These are phyloP conservation scores for Hydrochoerus hydrochaeris DNA, from an alignment of 2,113 vertebrate species.

Conservation along the genomic window DNA sequence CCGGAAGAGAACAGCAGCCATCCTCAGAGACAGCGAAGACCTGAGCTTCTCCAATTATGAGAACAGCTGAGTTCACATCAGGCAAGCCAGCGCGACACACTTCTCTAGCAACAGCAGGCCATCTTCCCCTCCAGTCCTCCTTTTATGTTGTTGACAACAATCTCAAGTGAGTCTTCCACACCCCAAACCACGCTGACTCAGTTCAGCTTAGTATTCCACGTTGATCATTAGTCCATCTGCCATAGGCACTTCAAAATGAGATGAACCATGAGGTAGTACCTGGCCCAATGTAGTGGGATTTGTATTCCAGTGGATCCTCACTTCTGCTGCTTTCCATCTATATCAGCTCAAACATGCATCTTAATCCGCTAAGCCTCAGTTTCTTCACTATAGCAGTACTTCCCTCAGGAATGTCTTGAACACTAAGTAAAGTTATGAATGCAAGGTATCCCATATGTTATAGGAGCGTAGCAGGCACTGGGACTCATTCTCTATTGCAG, in stretches of 20 bases:
- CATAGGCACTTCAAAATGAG: not conserved
- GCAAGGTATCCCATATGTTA: not conserved
- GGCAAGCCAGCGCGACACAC: not conserved
- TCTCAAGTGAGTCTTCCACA: not conserved
- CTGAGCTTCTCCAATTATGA: not conserved
- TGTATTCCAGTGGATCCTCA: no score
- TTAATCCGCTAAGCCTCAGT: not conserved
- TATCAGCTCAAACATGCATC: not conserved
- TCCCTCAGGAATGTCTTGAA: not conserved
- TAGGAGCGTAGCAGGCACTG: not conserved
- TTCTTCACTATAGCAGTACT: not conserved
- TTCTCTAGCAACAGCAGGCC: not conserved
- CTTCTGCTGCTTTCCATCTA: not conserved
- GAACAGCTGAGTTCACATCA: not conserved
- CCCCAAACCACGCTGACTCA: not conserved
- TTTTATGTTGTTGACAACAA: not conserved
- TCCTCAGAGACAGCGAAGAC: no score
- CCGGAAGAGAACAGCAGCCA: not conserved
- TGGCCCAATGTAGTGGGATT: not conserved
- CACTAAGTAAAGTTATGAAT: not conserved
- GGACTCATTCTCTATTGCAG: not conserved
- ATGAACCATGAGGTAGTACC: no score
- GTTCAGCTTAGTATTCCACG: not conserved
- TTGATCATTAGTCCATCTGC: not conserved
- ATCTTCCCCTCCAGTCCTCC: not conserved